Conservation (phyloP, 2,113 vertebrate species). For the Cinclus cinclus region DNA sequence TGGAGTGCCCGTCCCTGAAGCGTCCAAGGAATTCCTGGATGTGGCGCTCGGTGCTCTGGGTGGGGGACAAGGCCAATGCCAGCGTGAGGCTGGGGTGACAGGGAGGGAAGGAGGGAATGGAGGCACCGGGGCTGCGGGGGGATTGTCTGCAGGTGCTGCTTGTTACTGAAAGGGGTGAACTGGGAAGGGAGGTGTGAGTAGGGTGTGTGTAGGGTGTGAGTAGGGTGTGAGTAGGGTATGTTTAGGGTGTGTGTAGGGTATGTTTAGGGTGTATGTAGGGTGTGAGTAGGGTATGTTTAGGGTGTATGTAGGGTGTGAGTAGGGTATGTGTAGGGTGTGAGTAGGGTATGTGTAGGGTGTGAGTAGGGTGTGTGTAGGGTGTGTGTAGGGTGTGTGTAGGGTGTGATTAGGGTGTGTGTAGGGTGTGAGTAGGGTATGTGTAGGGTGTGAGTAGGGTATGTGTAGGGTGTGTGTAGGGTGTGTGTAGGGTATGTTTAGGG, state of each 20-base stretch:
- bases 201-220: not conserved
- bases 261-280: not conserved
- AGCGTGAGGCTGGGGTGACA: not conserved
- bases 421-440: too few species aligned
- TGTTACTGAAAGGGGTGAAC: not conserved
- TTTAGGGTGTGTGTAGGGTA: not conserved
- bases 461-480: not conserved
- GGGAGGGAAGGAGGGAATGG: too few species aligned
- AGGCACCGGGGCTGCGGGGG: too few species aligned
- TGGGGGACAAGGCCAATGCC: not conserved
- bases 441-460: not conserved
- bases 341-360: not conserved
- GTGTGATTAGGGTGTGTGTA: not conserved
- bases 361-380: not conserved
- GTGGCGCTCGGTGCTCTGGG: not conserved
- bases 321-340: not conserved
- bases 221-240: not conserved
- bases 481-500: not conserved
- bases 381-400: not conserved
- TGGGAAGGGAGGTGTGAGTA: not conserved
- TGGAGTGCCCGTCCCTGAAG: not conserved
- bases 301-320: not conserved
- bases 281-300: not conserved
- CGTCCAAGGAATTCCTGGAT: rapidly evolving
- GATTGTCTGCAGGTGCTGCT: not conserved